Evolutionary conservation across 1,140 invertebrate genomes (phyloP).

Genomic region (Glomeris maerens): DNA sequence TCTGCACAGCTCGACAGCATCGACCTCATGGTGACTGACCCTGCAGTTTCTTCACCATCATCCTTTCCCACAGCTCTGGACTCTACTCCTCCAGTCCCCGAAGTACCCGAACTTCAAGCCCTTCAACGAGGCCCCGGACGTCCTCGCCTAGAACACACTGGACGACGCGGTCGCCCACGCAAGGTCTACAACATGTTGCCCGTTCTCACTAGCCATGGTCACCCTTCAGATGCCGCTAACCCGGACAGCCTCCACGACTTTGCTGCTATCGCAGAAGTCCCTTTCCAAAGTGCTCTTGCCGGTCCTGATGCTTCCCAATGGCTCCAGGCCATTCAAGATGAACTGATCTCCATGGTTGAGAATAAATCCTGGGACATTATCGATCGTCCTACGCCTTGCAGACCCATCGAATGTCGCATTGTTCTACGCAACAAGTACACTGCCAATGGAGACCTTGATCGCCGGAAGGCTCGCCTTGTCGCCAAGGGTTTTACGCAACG

Average conservation of each 20-base stretch:
- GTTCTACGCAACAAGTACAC: conserved; percentile 25
- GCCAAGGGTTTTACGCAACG: conserved; percentile 28
- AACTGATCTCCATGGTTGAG: conserved; percentile 25
- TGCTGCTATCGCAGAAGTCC: conserved; percentile 11
- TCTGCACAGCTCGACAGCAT: too few relatives aligned
- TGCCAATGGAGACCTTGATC: conserved; percentile 22
- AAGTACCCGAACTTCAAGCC: too few relatives aligned
- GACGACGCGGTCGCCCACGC: conserved; percentile 2
- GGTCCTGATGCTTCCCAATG: conserved; percentile 23
- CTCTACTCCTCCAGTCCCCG: too few relatives aligned
- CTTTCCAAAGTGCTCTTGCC: conserved; percentile 25
- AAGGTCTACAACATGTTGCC: neutral
- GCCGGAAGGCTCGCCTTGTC: conserved; percentile 29
- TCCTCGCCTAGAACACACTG: neutral
- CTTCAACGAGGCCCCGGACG: conserved; percentile 6
- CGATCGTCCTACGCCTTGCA: conserved; percentile 18
- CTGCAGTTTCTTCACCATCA: too few relatives aligned
- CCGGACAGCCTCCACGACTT: neutral
- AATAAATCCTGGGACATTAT: conserved; percentile 29
- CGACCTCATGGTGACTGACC: too few relatives aligned
- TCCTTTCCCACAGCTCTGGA: too few relatives aligned
- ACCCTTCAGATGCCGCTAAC: neutral
- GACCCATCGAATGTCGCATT: conserved; percentile 25
- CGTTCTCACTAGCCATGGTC: neutral
- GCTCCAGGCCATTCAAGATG: conserved; percentile 27